Evolutionary conservation across 2,113 vertebrate species (phyloP).

Genomic region (Vombatus ursinus): DNA sequence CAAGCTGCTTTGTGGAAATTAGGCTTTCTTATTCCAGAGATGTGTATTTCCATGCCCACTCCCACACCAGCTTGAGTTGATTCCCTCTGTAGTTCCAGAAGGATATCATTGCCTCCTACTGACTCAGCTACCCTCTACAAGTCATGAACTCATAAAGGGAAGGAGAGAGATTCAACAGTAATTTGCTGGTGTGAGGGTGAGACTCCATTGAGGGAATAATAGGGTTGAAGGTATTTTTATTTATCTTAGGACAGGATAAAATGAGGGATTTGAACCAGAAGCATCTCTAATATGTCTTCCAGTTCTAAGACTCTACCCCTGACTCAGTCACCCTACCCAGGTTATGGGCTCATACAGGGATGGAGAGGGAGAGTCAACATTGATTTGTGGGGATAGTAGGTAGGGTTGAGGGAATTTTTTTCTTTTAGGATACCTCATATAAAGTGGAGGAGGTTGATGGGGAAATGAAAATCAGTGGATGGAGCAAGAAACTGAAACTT

Average conservation of each 20-base stretch:
- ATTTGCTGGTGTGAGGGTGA: background rate
- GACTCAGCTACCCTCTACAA: background rate
- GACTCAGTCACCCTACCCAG: background rate
- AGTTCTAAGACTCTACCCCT: background rate
- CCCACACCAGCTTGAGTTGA: background rate
- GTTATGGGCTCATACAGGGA: background rate
- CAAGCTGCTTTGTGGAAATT: background rate
- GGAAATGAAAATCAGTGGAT: background rate
- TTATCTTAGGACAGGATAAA: background rate
- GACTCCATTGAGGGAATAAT: background rate
- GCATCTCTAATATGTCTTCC: background rate
- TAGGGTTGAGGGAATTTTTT: background rate
- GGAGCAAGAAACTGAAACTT: background rate
- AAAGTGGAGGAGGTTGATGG: background rate
- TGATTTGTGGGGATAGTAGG: background rate
- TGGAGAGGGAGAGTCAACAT: background rate
- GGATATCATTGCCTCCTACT: too few species aligned
- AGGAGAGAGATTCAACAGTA: background rate
- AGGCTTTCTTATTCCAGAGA: background rate
- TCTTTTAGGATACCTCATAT: background rate
- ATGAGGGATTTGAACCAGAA: background rate
- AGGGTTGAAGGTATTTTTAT: background rate
- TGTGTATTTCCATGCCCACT: background rate
- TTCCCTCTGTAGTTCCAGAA: background rate
- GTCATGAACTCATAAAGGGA: background rate